A percentile compares a stretch with the other conserved stretches of the same genome.
phyloP scores from a whole-genome alignment of 2,797 vertebrate species.

The Arnoldichthys spilopterus region DNA sequence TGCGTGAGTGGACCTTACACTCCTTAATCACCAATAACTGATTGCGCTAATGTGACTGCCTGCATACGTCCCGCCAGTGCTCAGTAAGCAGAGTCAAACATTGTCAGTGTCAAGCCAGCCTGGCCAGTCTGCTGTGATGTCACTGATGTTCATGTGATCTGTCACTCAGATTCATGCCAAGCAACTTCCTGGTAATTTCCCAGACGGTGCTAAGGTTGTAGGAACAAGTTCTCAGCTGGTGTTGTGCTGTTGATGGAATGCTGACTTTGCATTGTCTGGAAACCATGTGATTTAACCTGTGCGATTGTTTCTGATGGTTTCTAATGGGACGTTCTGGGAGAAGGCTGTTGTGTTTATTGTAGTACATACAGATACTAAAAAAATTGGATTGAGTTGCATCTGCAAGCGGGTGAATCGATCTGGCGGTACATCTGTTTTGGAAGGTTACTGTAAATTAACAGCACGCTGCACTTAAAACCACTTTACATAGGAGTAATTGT shows the following conservation, averaged over 20 bases:
- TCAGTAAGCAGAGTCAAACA: background rate
- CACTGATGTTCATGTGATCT: background rate
- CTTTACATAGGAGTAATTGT: too few relatives aligned
- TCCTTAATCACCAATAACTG: background rate
- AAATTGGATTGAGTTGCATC: too few relatives aligned
- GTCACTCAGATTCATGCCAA: background rate
- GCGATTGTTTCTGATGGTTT: too few relatives aligned
- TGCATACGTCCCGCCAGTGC: background rate
- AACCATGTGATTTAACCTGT: background rate
- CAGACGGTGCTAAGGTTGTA: background rate
- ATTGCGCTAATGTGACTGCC: background rate
- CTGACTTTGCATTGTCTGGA: background rate
- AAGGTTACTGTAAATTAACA: background rate
- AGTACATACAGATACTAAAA: too few relatives aligned
- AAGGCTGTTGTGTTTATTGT: too few relatives aligned
- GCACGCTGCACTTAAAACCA: too few relatives aligned
- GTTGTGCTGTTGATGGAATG: background rate
- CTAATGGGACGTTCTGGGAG: background rate
- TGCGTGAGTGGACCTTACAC: background rate
- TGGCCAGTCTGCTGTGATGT: background rate
- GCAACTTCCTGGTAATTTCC: constrained; percentile 20
- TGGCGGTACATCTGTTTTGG: too few relatives aligned
- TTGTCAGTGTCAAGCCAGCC: background rate
- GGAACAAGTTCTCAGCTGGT: background rate
- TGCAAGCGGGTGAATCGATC: too few relatives aligned